Evolutionary conservation across 2,888 invertebrate species (phyloP), one percentile per base, ranked within the genome.

Genomic region (Epirrhoe tristata): DNA sequence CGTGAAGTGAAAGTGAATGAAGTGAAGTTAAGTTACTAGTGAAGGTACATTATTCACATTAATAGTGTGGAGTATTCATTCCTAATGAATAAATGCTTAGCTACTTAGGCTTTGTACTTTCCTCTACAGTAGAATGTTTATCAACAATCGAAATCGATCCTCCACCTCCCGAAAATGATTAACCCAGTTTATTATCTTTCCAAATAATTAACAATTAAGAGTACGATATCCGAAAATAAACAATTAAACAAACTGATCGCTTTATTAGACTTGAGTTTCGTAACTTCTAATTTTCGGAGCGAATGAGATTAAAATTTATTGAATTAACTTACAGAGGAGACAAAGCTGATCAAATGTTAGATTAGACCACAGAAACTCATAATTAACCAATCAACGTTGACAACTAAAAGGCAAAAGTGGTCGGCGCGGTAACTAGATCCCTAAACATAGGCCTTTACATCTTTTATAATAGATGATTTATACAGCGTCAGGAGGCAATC

Each of bases 221-320:
- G 39, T 43, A 43, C 17, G 62, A 63, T 70, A 24, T 43, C 48
- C n/a, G n/a, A 59, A 63, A 65, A 67, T 65, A 62, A 59, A 63
- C 62, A 69, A 58, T 64, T 61, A 57, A 32, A 55, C 24, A 53
- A 43, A 43, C 58, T 46, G 61, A 55, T 56, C 51, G 53, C 55
- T 55, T 56, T 63, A 55, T 60, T 60, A 54, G 54, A 54, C 8
- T 70, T 61, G 48, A 54, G 58, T 32, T 65, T 63, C 43, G n/a
- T 17, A 61, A 63, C 63, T 58, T 72, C 69, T 72, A 67, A 69
- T 63, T 72, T 72, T 57, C 52, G 57, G 57, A 61, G 58, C 46
- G 62, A 57, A 70, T 62, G 57, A 56, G 58, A 67, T 69, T 61
- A 67, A 63, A 65, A 69, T 69, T 65, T 67, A 53, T 24, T 55